A percentile compares a stretch with the other conserved stretches of the same genome.
Conservation (phyloP, 2,113 vertebrate genomes). For the Lampris megalopsis region DNA sequence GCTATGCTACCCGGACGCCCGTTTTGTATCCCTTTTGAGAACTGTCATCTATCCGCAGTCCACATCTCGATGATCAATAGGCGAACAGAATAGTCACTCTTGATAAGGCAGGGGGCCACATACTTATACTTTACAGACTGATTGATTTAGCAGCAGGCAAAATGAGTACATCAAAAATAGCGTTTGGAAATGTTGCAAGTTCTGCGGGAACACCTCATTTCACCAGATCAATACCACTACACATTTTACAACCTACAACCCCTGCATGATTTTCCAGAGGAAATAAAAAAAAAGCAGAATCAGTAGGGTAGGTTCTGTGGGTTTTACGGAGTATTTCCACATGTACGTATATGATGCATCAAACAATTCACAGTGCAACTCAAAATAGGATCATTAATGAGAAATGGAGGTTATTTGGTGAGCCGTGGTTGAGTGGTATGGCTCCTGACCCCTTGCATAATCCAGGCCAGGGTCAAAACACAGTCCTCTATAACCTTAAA, state of each 20-base stretch:
- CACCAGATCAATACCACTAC: slow-evolving; percentile 55
- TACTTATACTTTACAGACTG: slow-evolving; percentile 43
- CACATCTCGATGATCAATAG: slow-evolving; percentile 39
- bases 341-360: background rate
- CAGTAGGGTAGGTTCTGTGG: background rate
- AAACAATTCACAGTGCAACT: background rate
- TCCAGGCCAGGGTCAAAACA: slow-evolving; percentile 17
- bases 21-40: background rate
- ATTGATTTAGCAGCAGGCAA: slow-evolving; percentile 51
- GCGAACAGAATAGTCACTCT: slow-evolving; percentile 29
- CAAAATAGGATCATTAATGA: slow-evolving; percentile 10
- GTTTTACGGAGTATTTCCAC: background rate
- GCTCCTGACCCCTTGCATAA: background rate
- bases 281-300: slow-evolving; percentile 20
- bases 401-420: background rate
- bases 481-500: slow-evolving; percentile 22
- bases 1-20: no score
- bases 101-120: slow-evolving; percentile 31
- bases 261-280: slow-evolving; percentile 34
- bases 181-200: slow-evolving; percentile 46
- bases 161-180: slow-evolving; percentile 36
- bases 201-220: slow-evolving; percentile 37
- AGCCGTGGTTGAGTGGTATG: background rate
- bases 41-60: slow-evolving; percentile 19
- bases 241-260: slow-evolving; percentile 40